A percentile compares a stretch with the other conserved stretches of the same genome.
phyloP scores from a whole-genome alignment of 2,888 invertebrate genomes.

The Cepaea hortensis region DNA sequence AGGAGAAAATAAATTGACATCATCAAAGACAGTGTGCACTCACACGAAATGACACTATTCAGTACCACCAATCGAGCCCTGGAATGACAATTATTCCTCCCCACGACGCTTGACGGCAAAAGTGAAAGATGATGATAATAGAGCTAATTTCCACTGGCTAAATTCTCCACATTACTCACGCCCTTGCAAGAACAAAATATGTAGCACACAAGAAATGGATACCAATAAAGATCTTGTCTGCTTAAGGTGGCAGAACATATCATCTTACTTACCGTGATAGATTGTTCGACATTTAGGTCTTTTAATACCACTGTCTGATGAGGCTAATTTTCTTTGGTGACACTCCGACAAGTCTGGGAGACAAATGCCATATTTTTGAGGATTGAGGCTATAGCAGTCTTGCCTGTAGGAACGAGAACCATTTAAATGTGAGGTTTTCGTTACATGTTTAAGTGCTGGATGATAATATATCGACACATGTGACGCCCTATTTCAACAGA shows the following conservation, averaged over 20 bases:
- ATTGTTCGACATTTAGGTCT: slow-evolving; percentile 65
- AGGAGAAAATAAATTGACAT: too few relatives aligned
- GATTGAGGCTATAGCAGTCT: background rate
- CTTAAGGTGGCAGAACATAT: background rate
- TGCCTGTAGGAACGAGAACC: background rate
- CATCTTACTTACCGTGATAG: slow-evolving; percentile 62
- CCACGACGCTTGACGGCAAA: too few relatives aligned
- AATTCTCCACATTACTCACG: too few relatives aligned
- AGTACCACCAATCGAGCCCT: too few relatives aligned
- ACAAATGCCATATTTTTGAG: background rate
- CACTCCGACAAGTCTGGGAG: slow-evolving; percentile 16
- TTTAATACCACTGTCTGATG: slow-evolving; percentile 51
- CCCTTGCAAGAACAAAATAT: too few relatives aligned
- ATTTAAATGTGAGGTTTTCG: background rate
- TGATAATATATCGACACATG: too few relatives aligned
- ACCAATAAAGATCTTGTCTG: background rate
- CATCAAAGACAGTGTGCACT: too few relatives aligned
- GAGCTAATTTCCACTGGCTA: too few relatives aligned
- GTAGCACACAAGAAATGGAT: background rate
- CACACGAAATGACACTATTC: too few relatives aligned
- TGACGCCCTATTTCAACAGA: too few relatives aligned
- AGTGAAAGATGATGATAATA: too few relatives aligned
- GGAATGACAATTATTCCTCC: too few relatives aligned
- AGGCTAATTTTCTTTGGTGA: background rate
- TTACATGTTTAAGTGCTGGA: background rate